phyloP scores from a whole-genome alignment of 2,113 vertebrate species.

The Ciconia maguari region DNA sequence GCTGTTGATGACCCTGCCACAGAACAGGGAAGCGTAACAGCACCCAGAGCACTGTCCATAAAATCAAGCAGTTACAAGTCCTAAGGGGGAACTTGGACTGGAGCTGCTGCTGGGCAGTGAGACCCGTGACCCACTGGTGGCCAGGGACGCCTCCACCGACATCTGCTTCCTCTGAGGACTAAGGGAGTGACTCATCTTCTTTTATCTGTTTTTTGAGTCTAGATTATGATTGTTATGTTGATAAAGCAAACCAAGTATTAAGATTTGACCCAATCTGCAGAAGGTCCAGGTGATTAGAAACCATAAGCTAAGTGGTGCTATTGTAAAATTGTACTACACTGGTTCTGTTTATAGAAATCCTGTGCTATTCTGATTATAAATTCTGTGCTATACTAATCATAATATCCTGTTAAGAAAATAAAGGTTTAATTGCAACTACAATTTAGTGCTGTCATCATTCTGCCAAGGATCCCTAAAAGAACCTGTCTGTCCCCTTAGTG shows the following conservation, averaged over 20 bases:
- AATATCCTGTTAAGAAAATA: background rate
- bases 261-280: background rate
- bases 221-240: background rate
- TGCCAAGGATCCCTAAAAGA: background rate
- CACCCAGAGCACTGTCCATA: background rate
- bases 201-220: background rate
- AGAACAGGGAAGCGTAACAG: background rate
- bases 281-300: background rate
- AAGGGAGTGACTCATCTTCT: background rate
- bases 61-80: background rate
- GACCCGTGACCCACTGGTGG: accelerated
- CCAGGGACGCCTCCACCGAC: background rate
- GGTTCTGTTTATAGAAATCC: background rate
- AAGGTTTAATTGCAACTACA: background rate
- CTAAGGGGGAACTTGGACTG: background rate
- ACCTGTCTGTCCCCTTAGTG: background rate
- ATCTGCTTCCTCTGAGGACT: background rate
- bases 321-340: background rate
- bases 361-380: background rate
- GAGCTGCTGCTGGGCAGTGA: background rate
- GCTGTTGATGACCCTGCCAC: background rate
- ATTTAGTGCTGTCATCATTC: background rate
- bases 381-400: background rate
- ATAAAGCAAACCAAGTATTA: background rate
- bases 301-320: background rate